Evolutionary conservation across 2,113 vertebrate genomes (phyloP), one percentile per base, ranked within the genome.

Genomic region (Herpailurus yagouaroundi): DNA sequence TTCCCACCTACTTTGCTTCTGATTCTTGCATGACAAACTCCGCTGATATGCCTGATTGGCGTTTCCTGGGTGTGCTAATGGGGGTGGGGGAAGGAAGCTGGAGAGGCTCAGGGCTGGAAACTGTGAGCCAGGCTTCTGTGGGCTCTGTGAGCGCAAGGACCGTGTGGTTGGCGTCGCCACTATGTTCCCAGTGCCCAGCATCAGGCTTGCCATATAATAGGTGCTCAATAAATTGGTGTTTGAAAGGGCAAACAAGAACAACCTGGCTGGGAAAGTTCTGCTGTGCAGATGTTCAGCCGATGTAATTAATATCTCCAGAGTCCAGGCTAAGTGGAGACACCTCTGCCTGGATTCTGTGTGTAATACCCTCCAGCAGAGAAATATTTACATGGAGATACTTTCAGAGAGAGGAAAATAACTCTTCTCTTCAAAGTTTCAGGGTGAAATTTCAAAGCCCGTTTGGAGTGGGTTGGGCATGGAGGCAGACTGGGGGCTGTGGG

Each of bases 51-150:
- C 5, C 5, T 71, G n/a, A 68, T 1, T 68, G 95, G 52, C 50
- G 55, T 87, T 97, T 98, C 95, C 97, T 93, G 98, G 52, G 66
- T 63, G 86, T 93, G 89, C 73, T 89, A 21, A 50, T 16, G 63
- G 38, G 48, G 76, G 21, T 45, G 23, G 0, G 0, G 2, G 45
- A 19, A 50, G 52, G 73, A n/a, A 38, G 45, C 38, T 36, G 21
- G 11, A 5, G 7, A 5, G 79, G 10, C 8, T 18, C 29, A 18
- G 23, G 4, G 23, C 18, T 66, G 60, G 29, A 84, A 50, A 3
- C 23, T 10, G 4, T 7, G 10, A 1, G 8, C n/a, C 31, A 3
- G 11, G 13, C 25, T 68, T 36, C 11, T 19, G 4, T 5, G 7
- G 71, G 60, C 63, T 82, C 21, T 13, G 15, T 19, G 27, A n/a